Evolutionary conservation across 2,797 vertebrate species (phyloP).

Genomic region (Peromyscus aztecus): DNA sequence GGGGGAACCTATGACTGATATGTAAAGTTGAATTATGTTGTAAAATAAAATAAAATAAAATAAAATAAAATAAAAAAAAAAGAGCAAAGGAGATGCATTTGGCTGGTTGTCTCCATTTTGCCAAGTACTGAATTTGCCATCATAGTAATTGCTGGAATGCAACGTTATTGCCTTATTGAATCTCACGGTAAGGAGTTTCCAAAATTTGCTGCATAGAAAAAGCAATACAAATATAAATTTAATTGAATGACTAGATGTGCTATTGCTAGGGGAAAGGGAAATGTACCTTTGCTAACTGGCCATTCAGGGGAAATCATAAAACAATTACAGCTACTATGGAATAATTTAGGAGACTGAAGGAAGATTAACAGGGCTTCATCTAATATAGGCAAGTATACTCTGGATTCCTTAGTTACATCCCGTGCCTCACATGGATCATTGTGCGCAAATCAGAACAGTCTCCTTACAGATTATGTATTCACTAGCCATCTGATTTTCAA

Average conservation of each 20-base stretch:
- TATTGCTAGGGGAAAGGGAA: constrained; percentile 66
- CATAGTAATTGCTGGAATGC: constrained; percentile 54
- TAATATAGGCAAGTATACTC: constrained; percentile 41
- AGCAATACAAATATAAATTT: constrained; percentile 76
- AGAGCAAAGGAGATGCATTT: constrained; percentile 70
- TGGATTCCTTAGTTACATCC: background rate
- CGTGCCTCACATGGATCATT: background rate
- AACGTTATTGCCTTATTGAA: constrained; percentile 70
- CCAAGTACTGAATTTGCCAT: constrained; percentile 27
- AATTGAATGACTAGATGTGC: constrained; percentile 76
- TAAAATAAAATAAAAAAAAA: no score
- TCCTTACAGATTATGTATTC: constrained; percentile 6
- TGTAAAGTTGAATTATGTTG: no score
- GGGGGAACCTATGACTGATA: no score
- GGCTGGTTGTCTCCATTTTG: constrained; percentile 69
- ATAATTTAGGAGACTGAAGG: constrained; percentile 66
- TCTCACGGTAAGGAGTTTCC: constrained; percentile 73
- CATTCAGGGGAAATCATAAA: constrained; percentile 70
- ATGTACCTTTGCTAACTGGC: constrained; percentile 60
- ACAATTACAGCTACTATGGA: constrained; percentile 60
- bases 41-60: no score
- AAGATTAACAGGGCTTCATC: constrained; percentile 67
- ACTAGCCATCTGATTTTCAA: constrained; percentile 47
- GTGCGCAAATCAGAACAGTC: constrained; percentile 45
- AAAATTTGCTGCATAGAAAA: constrained; percentile 71